Evolutionary conservation across 2,888 invertebrate genomes (phyloP), one percentile per base, ranked within the genome.

Genomic region (Trypoxylon attenuatum): DNA sequence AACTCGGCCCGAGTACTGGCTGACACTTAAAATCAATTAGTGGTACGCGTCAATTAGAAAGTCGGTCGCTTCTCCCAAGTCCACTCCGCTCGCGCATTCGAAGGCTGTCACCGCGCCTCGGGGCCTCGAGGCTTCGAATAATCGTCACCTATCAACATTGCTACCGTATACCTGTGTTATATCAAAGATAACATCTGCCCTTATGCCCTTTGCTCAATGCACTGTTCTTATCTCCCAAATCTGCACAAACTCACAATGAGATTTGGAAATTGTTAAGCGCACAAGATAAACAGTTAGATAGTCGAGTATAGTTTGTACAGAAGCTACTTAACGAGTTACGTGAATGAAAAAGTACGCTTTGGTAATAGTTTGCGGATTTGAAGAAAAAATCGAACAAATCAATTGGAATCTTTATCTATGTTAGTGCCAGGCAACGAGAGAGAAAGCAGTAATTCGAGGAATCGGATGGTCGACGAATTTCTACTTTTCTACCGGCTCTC

Each of bases 1-100:
- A 81, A 75, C 78, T 69, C 65, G 54, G 52, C 62, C 73, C 65
- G 62, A 78, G 70, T 71, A 77, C 71, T 65, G 29, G 66, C 51
- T 58, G 77, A 81, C 81, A 80, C 73, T 81, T 80, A 77, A 81
- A 82, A 81, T 81, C 81, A 81, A 82, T 81, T 82, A 81, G 79
- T 70, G 66, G 62, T 73, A 60, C 68, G 67, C 71, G 67, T 70
- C 75, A 73, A 77, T 73, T 78, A 77, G 82, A 81, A 79, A 81
- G 81, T 79, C 73, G 67, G 55, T 47, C 59, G 67, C 63, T 51
- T 68, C 56, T 54, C 51, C 54, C 60, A 43, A 49, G 57, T 59
- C 62, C 10, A 52, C n/a, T n/a, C n/a, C n/a, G 33, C 13, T 63
- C 61, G 61, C 65, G 52, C 55, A 15, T n/a, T n/a, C n/a, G n/a